A percentile compares a stretch with the other conserved stretches of the same genome.
Conservation (phyloP, 92 coral and sea anemone genomes). For the Phenganax marumi region DNA sequence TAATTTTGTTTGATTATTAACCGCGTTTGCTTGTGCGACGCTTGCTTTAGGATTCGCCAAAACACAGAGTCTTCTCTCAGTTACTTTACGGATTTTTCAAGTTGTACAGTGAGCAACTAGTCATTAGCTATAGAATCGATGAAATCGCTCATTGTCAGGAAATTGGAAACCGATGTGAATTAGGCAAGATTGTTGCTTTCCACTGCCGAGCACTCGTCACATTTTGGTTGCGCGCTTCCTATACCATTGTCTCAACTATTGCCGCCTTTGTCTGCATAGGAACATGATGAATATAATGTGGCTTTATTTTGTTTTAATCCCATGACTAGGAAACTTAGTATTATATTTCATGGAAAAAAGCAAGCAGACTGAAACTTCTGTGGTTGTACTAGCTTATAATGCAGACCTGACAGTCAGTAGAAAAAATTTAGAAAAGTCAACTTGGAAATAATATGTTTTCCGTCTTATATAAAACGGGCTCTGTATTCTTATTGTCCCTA, state of each 20-base stretch:
- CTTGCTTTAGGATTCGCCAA: not conserved
- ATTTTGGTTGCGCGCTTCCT: not conserved
- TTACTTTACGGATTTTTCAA: not conserved
- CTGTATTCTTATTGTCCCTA: no score
- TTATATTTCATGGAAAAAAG: no score
- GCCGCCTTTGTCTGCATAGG: constrained; percentile 3
- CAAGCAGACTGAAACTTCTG: no score
- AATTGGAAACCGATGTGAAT: constrained; percentile 37
- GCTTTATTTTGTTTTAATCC: not conserved
- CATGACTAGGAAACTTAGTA: not conserved
- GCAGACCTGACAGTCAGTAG: no score
- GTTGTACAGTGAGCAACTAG: no score
- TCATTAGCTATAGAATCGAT: no score
- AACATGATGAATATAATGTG: not conserved
- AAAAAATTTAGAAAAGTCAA: no score
- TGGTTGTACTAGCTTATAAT: no score
- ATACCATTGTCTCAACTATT: constrained; percentile 7
- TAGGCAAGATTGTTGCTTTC: not conserved
- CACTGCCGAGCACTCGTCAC: constrained; percentile 10
- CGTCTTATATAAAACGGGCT: no score
- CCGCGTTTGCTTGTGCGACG: constrained; percentile 4
- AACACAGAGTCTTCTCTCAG: constrained; percentile 14
- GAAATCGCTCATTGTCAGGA: not conserved
- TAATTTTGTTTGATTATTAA: constrained; percentile 50
- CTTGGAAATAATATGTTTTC: no score